Percentiles rank a stretch among this genome's conserved stretches.
Evolutionary conservation across 2,113 vertebrate genomes (phyloP).

Genomic region (Cardinalis cardinalis): DNA sequence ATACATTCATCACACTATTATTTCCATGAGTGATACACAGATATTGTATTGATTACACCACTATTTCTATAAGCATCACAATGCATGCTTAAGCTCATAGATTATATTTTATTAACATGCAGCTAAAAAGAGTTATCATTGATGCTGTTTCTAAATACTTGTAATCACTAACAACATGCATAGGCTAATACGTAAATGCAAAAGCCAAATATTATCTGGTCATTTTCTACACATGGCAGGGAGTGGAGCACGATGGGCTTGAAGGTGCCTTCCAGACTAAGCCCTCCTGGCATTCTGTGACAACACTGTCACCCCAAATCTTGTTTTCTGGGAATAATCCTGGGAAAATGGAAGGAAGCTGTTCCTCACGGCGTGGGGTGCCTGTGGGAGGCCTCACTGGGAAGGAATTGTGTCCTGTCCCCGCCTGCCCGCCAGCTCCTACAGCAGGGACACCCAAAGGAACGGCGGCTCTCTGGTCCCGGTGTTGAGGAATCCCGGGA

Average conservation of each 20-base stretch:
- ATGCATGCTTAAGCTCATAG: neutral
- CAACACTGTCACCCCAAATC: neutral
- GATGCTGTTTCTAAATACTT: neutral
- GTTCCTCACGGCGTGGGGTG: neutral
- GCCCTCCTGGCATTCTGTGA: neutral
- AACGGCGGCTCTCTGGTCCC: accelerated
- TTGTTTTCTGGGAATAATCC: neutral
- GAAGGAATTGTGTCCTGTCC: no score
- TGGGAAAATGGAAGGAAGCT: neutral
- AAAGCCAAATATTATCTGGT: neutral
- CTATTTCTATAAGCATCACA: neutral
- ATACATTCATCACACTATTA: neutral
- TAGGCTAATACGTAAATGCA: neutral
- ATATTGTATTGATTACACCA: neutral
- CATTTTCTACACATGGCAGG: neutral
- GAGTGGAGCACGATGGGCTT: accelerated
- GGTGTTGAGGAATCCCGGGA: accelerated
- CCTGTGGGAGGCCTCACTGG: neutral
- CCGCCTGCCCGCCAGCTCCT: neutral
- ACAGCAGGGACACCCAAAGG: neutral
- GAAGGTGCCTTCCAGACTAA: no score
- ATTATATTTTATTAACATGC: neutral
- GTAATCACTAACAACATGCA: neutral
- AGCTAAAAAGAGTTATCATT: neutral
- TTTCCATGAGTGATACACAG: neutral